Evolutionary conservation across 2,888 invertebrate genomes (phyloP).

Genomic region (Synanthedon vespiformis): DNA sequence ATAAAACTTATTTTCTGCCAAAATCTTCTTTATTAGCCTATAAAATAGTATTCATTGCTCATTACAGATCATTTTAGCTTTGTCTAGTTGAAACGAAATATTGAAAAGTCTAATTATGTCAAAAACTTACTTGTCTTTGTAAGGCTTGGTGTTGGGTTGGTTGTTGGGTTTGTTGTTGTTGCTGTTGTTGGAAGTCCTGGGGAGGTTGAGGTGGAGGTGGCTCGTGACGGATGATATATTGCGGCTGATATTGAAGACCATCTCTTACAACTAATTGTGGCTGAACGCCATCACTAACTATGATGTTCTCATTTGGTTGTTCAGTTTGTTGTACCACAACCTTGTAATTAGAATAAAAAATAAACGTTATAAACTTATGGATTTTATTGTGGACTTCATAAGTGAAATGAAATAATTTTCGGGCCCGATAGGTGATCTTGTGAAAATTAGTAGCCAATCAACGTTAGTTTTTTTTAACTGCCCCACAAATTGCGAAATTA

Average conservation of each 20-base stretch:
- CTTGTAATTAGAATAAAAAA: conserved; percentile 16
- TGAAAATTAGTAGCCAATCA: too few species aligned
- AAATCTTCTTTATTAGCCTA: too few species aligned
- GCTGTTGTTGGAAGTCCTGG: conserved; percentile 44
- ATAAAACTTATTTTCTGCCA: too few species aligned
- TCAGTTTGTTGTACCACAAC: conserved; percentile 64
- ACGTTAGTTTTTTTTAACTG: too few species aligned
- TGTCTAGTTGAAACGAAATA: too few species aligned
- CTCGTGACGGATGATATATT: conserved; percentile 63
- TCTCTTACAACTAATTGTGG: conserved; percentile 55
- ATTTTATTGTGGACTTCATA: too few species aligned
- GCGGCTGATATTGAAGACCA: conserved; percentile 59
- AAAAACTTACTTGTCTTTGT: conserved; percentile 37
- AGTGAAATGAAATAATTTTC: too few species aligned
- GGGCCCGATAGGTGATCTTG: too few species aligned
- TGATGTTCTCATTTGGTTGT: conserved; percentile 65
- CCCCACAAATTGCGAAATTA: too few species aligned
- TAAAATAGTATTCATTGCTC: too few species aligned
- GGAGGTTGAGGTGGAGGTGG: conserved; percentile 40
- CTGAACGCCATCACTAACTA: conserved; percentile 63
- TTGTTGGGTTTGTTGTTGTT: conserved; percentile 31
- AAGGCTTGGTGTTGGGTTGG: conserved; percentile 30
- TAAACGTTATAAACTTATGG: too few species aligned
- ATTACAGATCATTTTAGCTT: too few species aligned
- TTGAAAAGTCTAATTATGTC: neutral